Evolutionary conservation across 2,888 invertebrate species (phyloP), one percentile per base, ranked within the genome.

Genomic region (Ephialtes manifestator): DNA sequence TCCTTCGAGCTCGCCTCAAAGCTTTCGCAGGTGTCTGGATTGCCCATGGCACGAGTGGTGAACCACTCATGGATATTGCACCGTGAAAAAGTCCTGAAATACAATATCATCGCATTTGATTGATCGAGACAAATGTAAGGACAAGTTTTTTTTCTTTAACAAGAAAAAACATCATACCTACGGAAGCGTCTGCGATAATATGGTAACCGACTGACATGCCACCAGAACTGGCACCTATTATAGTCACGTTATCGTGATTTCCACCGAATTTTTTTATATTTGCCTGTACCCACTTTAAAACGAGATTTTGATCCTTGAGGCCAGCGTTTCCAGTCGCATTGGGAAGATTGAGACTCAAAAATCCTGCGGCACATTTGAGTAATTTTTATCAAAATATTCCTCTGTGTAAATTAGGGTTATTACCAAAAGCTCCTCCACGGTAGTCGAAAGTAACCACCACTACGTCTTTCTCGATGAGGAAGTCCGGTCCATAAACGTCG

Each of bases 181-280:
- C 28, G 31, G 90, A 87, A 76, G 81, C 85, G 4, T 88, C 71
- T 0, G 89, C 87, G 0, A 90, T 20, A 0, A 81, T 48, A 48
- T 89, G 90, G 55, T 82, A 83, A 53, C 89, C 87, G 2, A 89
- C 89, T 7, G 86, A 55, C 18, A 75, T 94, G 1, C 94, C 95
- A 4, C 95, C 95, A 46, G 95, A 95, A 89, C 95, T 95, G 3
- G 95, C 90, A 15, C 95, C 95, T 88, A 95, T 95, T 82, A 95
- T 92, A 3, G 95, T 95, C 0, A 95, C 95, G 90, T 94, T 95
- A 2, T 94, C 90, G 5, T 95, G 94, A 88, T 95, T 93, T 11
- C 95, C 95, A 31, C 94, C 94, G 87, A 95, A 95, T 11, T 93
- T 90, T 2, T 82, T 81, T 31, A 95, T n/a, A n/a, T n/a, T n/a